Evolutionary conservation across 2,113 vertebrate genomes (phyloP), one percentile per base, ranked within the genome.

Genomic region (Connochaetes taurinus): DNA sequence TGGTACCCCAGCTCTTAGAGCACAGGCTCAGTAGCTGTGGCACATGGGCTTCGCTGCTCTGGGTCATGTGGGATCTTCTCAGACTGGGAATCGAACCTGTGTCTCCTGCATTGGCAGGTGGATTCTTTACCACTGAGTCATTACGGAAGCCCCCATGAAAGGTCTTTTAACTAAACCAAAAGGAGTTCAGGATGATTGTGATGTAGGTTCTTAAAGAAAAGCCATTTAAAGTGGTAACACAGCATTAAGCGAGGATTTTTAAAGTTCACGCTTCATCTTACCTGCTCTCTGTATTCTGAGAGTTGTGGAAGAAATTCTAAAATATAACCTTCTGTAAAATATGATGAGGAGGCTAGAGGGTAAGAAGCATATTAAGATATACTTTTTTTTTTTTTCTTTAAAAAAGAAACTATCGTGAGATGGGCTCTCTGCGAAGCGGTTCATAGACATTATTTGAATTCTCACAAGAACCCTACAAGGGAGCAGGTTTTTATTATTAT

Each of bases 131-230:
- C 23, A 43, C 71, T 43, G 71, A 43, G 71, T 27, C 40, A 76
- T 76, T 21, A 76, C 23, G 23, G 23, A 76, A 43, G 71, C 12
- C 71, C 40, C 40, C 40, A 43, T 64, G 14, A 85, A n/a, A 62
- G 1, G 6, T 45, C 33, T 83, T 91, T 64, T 52, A 90, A 92
- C 92, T 31, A 87, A 78, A 52, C 85, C 15, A 31, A 64, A 87
- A 82, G 58, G 52, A 64, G 23, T 76, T 87, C 87, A 91, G 25
- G 25, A 83, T 95, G n/a, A 50, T 90, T 74, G 40, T 92, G 55
- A 90, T 14, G 21, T 27, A n/a, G 17, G 85, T 97, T 95, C 40
- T 89, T 86, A 64, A 96, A 50, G 62, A 94, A 83, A 94, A 64
- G 13, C 29, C 50, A 95, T 23, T 82, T 64, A 62, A 88, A 89